Base-by-base conservation (phyloP, 2,113 vertebrate genomes). In the Sorex araneus region DNA sequence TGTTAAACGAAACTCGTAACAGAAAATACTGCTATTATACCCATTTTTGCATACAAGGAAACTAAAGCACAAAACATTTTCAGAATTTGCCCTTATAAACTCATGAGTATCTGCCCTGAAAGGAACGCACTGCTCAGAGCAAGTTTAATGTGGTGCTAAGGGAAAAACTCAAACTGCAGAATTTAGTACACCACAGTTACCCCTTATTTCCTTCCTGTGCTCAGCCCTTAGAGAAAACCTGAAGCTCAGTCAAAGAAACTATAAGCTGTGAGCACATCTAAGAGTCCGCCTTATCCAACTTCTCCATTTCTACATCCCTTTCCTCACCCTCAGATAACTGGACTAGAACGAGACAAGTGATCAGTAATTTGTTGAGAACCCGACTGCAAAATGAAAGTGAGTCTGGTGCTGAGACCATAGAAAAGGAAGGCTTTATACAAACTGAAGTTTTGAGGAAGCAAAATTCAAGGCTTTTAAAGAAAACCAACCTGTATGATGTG, bases 401-500 rank as follows among this genome's bases (percentile, higher is more conserved):
- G 8, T 82, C 47, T 83, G 60, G 9, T 70, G 36, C 1, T 15
- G 21, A 2, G 40, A 74, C 25, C 74, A 67, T 3, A 23, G 34
- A 47, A 97, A 94, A 71, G 30, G 13, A 84, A 87, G 76, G 67
- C 69, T 64, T 69, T 45, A 70, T 18, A 23, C 43, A 91, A 77
- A 79, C n/a, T 12, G 10, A 87, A 90, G 77, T 54, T 21, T 54
- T 10, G 1, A 21, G 13, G 6, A 92, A 74, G 75, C 43, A 87
- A 9, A 87, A 82, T 21, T 60, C 57, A 18, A 60, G 57, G 2
- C 16, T 16, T 60, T 60, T 60, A 60, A 60, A 2, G 18, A 60
- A 6, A 19, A 75, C 69, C 88, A 92, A 82, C 81, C 81, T 91
- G 70, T 45, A 71, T 90, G 50, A 94, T 63, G 43, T 11, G 7